Evolutionary conservation across 2,113 vertebrate genomes (phyloP).

Genomic region (Pongo abelii): DNA sequence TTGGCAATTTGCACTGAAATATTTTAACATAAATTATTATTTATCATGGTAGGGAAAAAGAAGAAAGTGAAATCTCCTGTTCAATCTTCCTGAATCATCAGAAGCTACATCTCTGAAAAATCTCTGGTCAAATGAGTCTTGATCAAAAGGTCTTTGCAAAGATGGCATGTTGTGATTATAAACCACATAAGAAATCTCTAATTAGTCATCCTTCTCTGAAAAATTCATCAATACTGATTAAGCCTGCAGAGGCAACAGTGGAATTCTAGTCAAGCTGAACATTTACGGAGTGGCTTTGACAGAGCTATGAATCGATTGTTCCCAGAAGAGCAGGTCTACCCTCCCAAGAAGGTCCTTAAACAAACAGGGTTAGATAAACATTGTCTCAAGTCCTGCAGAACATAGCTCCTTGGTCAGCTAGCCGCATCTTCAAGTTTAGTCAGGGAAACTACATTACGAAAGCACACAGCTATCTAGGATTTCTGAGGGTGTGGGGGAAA

Average conservation of each 20-base stretch:
- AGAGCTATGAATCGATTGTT: neutral
- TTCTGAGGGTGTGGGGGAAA: neutral
- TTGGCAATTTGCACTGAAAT: neutral
- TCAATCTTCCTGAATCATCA: neutral
- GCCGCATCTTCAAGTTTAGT: neutral
- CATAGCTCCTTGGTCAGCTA: neutral
- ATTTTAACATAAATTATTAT: constrained; percentile 24
- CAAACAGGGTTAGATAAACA: neutral
- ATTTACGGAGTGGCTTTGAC: neutral
- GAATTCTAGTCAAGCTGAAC: neutral
- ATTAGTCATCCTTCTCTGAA: neutral
- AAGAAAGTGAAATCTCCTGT: neutral
- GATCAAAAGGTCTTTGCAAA: neutral
- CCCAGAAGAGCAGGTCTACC: no score
- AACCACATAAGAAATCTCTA: neutral
- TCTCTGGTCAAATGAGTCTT: neutral
- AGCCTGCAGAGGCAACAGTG: neutral
- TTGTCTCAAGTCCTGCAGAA: rapidly evolving
- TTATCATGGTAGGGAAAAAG: neutral
- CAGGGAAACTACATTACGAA: neutral
- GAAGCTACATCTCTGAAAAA: neutral
- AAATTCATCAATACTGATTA: neutral
- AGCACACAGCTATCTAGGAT: neutral
- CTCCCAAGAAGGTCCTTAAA: neutral
- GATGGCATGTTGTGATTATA: neutral